Evolutionary conservation across 2,113 vertebrate species (phyloP).

Genomic region (Pholis gunnellus): DNA sequence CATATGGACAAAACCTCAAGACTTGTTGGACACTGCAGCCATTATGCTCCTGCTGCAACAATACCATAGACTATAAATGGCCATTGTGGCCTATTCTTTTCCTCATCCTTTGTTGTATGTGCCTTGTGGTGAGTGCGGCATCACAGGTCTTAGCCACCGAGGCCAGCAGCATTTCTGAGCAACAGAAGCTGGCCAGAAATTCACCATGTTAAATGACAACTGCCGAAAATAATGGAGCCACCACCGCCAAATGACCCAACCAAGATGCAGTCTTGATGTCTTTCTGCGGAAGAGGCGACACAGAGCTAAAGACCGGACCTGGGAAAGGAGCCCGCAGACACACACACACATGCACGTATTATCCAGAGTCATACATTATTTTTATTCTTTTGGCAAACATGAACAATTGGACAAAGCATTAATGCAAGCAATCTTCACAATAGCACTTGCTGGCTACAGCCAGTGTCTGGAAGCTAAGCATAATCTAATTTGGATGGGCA

Average conservation of each 20-base stretch:
- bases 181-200: constrained; percentile 67
- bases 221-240: constrained; percentile 70
- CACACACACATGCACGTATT: constrained; percentile 47
- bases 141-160: constrained; percentile 62
- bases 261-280: constrained; percentile 70
- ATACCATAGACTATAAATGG: constrained; percentile 70
- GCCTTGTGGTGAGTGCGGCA: constrained; percentile 63
- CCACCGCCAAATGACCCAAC: constrained; percentile 64
- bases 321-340: constrained; percentile 51
- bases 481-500: constrained; percentile 88
- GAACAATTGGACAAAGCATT: constrained; percentile 84
- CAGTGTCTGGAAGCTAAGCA: constrained; percentile 82
- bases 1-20: constrained; percentile 56
- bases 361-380: constrained; percentile 71
- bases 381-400: constrained; percentile 79
- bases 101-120: constrained; percentile 61
- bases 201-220: constrained; percentile 62
- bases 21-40: constrained; percentile 61
- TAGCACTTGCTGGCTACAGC: constrained; percentile 84
- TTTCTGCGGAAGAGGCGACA: constrained; percentile 54
- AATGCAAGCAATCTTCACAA: constrained; percentile 85
- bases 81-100: constrained; percentile 71
- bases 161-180: constrained; percentile 66
- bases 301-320: constrained; percentile 66
- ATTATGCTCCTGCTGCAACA: constrained; percentile 69